Evolutionary conservation across 2,888 invertebrate genomes (phyloP), one percentile per base, ranked within the genome.

Genomic region (Neria commutata): DNA sequence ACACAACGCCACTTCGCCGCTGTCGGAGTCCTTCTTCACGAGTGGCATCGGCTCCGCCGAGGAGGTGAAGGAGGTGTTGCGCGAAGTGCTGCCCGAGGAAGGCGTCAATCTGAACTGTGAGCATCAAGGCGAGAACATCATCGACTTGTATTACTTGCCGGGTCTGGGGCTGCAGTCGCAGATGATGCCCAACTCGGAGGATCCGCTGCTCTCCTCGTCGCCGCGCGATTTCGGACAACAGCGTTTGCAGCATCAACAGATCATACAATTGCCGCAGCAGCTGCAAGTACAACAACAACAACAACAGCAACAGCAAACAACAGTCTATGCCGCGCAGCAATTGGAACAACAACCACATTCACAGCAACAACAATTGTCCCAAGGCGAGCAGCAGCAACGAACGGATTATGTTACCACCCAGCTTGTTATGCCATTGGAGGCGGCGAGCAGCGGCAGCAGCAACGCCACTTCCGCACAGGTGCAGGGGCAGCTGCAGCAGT

Each of bases 131-230:
- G 84, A 84, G 58, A 83, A 85, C 21, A 73, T 81, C 8, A 81
- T 83, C 37, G 82, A 82, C 69, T 69, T 82, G 46, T 82, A 82
- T 60, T 82, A 82, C 54, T 67, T 82, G 47, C 83, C 82, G 0
- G 80, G 79, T 0, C 51, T 81, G n/a, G 85, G 86, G 1, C 83
- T 91, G 8, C 89, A 92, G 65, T 90, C 89, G 3, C 90, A 92
- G 72, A 93, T 93, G 86, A 91, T 93, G 90, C 88, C 92, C 11
- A 93, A 93, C 76, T 92, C 92, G 0, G 93, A 93, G 72, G 93
- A 93, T 78, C 93, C 93, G 0, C 80, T 93, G 3, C 79, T 94
- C 17, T 93, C 93, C 0, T 92, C 92, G 60, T 92, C 89, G 67
- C 92, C 93, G 0, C 89, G 92, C 62, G 92, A 93, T 75, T 92